Percentiles rank a stretch among this genome's conserved stretches.
phyloP scores from a whole-genome alignment of 2,797 vertebrate species.

The Typhlichthys subterraneus region DNA sequence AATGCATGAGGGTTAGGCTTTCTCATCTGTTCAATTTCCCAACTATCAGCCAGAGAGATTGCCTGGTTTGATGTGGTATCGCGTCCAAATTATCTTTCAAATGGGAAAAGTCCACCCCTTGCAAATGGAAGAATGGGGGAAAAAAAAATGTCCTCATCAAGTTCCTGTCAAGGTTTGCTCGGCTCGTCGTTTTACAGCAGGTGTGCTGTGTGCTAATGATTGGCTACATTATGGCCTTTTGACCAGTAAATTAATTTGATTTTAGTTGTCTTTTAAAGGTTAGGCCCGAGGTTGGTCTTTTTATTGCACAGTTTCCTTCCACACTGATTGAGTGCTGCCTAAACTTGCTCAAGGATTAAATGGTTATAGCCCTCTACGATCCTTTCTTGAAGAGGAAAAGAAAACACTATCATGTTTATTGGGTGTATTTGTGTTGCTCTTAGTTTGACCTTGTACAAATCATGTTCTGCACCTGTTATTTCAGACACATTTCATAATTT shows the following conservation, averaged over 20 bases:
- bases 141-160: constrained; percentile 60
- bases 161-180: constrained; percentile 53
- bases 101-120: constrained; percentile 69
- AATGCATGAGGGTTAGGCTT: constrained; percentile 79
- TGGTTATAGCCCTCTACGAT: constrained; percentile 64
- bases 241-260: constrained; percentile 78
- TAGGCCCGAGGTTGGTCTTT: constrained; percentile 62
- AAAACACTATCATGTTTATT: constrained; percentile 65
- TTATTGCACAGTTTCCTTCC: constrained; percentile 70
- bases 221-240: constrained; percentile 75
- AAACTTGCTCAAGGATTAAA: constrained; percentile 67
- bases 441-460: constrained; percentile 62
- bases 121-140: constrained; percentile 35
- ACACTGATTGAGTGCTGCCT: constrained; percentile 70
- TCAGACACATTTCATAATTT: constrained; percentile 50
- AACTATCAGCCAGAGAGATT: constrained; percentile 79
- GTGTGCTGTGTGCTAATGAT: constrained; percentile 66
- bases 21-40: constrained; percentile 84
- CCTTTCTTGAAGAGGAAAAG: constrained; percentile 65
- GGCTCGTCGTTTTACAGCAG: constrained; percentile 62
- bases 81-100: constrained; percentile 76
- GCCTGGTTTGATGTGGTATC: constrained; percentile 77
- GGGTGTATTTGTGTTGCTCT: constrained; percentile 61
- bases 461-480: constrained; percentile 38
- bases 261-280: constrained; percentile 80